Conservation (phyloP, 2,797 vertebrate species). For the Cynodonichthys magdalenae region DNA sequence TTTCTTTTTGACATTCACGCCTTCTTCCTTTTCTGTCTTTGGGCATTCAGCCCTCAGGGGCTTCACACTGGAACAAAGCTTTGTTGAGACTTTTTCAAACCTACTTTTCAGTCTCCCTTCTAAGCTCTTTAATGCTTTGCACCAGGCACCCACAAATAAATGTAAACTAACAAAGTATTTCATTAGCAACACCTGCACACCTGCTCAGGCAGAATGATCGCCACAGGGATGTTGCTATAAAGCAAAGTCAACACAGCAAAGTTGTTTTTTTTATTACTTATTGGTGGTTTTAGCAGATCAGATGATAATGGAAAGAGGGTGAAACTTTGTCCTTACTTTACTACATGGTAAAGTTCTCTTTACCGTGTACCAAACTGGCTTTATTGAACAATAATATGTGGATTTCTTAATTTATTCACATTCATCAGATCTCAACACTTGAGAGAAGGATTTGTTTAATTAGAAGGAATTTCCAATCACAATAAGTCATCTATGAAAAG, state of each 20-base stretch:
- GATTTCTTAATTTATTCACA: no score
- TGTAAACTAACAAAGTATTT: constrained; percentile 3
- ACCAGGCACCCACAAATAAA: constrained; percentile 25
- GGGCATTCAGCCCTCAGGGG: constrained; percentile 43
- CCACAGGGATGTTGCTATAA: background rate
- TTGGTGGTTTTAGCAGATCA: no score
- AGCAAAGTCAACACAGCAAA: background rate
- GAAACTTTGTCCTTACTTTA: no score
- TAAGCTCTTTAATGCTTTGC: constrained; percentile 23
- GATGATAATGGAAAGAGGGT: no score
- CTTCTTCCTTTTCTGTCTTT: constrained; percentile 30
- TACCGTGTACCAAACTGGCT: no score
- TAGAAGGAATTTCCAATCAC: no score
- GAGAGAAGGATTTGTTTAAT: no score
- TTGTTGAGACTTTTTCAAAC: constrained; percentile 43
- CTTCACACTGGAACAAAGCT: constrained; percentile 52
- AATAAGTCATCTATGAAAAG: no score
- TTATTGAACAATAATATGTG: no score
- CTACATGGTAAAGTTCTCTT: no score
- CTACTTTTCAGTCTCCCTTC: constrained; percentile 23
- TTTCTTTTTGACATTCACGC: constrained; percentile 33
- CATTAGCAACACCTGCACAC: background rate
- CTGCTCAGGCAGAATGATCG: background rate
- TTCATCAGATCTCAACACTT: no score
- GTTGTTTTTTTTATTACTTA: no score